Percentiles rank a stretch among this genome's conserved stretches.
Conservation (phyloP, 2,797 vertebrate genomes). For the Sciaenops ocellatus region DNA sequence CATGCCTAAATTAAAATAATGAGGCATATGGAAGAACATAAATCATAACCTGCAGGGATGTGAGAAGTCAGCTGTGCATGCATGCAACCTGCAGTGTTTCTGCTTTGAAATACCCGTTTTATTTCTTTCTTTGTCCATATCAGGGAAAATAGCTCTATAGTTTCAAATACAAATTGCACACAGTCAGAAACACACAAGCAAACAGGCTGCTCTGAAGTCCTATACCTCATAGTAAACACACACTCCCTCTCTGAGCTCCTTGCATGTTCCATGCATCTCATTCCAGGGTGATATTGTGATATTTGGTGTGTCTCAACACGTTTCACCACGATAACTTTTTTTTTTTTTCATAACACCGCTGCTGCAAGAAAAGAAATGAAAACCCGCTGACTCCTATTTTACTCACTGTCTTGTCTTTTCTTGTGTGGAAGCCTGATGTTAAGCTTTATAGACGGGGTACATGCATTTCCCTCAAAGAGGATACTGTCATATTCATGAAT, state of each 20-base stretch:
- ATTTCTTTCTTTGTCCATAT: neutral
- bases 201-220: neutral
- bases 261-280: constrained; percentile 29
- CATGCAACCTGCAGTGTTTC: constrained; percentile 21
- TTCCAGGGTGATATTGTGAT: constrained; percentile 40
- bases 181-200: neutral
- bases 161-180: constrained; percentile 12
- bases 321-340: constrained; percentile 38
- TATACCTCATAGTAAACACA: neutral
- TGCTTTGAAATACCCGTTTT: constrained; percentile 28
- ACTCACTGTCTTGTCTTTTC: constrained; percentile 51
- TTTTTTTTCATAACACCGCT: constrained; percentile 46
- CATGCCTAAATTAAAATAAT: constrained; percentile 28
- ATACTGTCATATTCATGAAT: constrained; percentile 55
- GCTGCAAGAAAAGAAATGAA: constrained; percentile 52
- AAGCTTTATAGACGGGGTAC: constrained; percentile 40
- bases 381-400: constrained; percentile 54
- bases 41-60: constrained; percentile 29
- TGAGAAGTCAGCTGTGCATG: constrained; percentile 17
- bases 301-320: constrained; percentile 45
- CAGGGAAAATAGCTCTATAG: neutral
- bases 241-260: neutral
- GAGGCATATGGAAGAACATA: constrained; percentile 20
- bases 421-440: constrained; percentile 37
- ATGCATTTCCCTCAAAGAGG: constrained; percentile 29